Evolutionary conservation across 1,140 invertebrate genomes (phyloP), one percentile per base, ranked within the genome.

Genomic region (Melipona quadrifasciata): DNA sequence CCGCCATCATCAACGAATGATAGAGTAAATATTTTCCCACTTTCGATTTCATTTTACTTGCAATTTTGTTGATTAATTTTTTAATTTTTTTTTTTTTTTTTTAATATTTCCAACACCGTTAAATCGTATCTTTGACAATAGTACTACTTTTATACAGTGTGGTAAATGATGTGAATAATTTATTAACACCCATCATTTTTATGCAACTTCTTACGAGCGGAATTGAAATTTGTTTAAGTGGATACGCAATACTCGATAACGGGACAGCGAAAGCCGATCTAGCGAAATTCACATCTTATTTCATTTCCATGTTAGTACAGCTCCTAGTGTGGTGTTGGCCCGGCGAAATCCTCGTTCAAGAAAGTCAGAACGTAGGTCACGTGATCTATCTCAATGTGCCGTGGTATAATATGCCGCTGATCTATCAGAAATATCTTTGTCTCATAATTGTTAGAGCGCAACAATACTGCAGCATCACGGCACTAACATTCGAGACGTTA

Each of bases 161-260:
- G 12, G 86, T 87, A 1, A 75, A 87, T 0, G 57, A 91, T 16
- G 27, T 86, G 19, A 86, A 88, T 47, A 67, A 70, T 57, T 67
- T 90, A 17, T 64, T 91, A 31, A 85, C 75, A n/a, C 89, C 89
- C 10, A 80, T 91, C 14, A 86, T 88, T 47, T 88, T 90, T 34
- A 12, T 90, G 4, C 86, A 90, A 77, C 55, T 91, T 51, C 47
- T 90, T 1, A 87, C 82, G 8, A 87, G 84, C 64, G 85, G 88
- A 10, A 14, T 91, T 16, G 87, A 83, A 64, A 80, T 91, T 64
- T 91, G 89, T 73, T 78, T 90, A 27, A 84, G 80, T 31, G 88
- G 88, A 47, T 90, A 84, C 55, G 84, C 86, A 0, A 5, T 90
- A 2, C 70, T 80, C 6, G 71, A 51, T 19, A 79, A 68, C 31